Evolutionary conservation across 2,113 vertebrate genomes (phyloP).

Genomic region (Scytalopus superciliaris): DNA sequence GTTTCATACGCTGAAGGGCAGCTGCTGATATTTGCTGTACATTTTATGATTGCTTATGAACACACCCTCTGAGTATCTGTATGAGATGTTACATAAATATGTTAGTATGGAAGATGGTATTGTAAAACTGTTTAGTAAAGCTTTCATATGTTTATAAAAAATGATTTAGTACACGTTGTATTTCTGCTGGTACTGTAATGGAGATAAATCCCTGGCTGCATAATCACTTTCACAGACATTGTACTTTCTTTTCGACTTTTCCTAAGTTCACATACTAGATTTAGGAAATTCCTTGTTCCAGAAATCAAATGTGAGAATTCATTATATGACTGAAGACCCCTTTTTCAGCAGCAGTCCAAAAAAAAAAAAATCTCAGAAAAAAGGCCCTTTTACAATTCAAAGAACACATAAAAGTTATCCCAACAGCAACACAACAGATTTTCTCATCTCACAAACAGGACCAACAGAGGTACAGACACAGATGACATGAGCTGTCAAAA

Average conservation of each 20-base stretch:
- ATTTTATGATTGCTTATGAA: constrained; percentile 4
- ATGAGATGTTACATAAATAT: neutral
- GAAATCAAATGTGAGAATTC: neutral
- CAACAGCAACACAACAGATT: fast-evolving
- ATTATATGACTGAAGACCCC: neutral
- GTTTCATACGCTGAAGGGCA: constrained; percentile 24
- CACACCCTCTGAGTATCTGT: neutral
- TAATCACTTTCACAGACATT: neutral
- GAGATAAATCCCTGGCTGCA: neutral
- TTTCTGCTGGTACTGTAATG: neutral
- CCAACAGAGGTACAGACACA: neutral
- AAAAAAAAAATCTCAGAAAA: neutral
- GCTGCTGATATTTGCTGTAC: neutral
- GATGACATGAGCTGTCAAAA: neutral
- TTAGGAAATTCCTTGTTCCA: neutral
- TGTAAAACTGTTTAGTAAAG: neutral
- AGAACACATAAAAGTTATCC: neutral
- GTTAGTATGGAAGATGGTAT: neutral
- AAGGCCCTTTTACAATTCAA: neutral
- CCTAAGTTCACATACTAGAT: neutral
- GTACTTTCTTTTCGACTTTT: neutral
- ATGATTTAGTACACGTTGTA: neutral
- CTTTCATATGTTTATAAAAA: neutral
- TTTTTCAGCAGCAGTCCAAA: neutral
- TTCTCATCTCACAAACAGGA: neutral